phyloP scores from a whole-genome alignment of 2,113 vertebrate species.

The Suncus etruscus region DNA sequence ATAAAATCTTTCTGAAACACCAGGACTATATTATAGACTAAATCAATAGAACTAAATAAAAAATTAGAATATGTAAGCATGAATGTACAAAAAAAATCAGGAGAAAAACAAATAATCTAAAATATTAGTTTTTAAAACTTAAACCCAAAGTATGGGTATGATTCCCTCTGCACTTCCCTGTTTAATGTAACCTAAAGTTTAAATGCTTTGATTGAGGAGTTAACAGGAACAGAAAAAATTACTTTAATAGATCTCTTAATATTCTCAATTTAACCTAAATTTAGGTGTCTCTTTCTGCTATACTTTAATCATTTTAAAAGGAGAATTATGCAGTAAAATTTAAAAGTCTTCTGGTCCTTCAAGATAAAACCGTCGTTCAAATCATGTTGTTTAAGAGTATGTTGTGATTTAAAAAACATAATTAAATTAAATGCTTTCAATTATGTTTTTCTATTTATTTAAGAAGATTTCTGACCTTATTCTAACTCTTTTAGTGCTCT shows the following conservation, averaged over 20 bases:
- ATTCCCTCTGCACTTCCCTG: not conserved
- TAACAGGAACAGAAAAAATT: constrained; percentile 45
- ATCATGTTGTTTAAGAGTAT: not conserved
- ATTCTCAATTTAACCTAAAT: constrained; percentile 47
- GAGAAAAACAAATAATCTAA: not conserved
- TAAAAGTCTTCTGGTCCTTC: not conserved
- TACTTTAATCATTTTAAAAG: constrained; percentile 51
- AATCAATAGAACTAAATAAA: constrained; percentile 60
- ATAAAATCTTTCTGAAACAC: constrained; percentile 67
- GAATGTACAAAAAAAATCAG: constrained; percentile 47
- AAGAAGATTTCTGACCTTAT: constrained; percentile 9
- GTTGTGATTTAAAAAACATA: constrained; percentile 8
- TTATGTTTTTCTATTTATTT: not conserved
- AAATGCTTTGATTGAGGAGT: constrained; percentile 52
- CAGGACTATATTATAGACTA: constrained; percentile 24
- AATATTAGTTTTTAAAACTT: not conserved
- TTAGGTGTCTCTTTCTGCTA: constrained; percentile 5
- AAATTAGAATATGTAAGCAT: constrained; percentile 34
- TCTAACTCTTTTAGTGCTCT: constrained; percentile 40
- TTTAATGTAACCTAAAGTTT: constrained; percentile 29
- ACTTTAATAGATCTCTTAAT: constrained; percentile 26
- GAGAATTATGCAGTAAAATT: not conserved
- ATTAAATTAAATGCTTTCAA: not conserved
- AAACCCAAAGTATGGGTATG: constrained; percentile 8
- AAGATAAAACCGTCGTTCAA: not conserved